Percentiles rank a stretch among this genome's conserved stretches.
Evolutionary conservation across 1,140 invertebrate species (phyloP).

Genomic region (Bactericera cockerelli): DNA sequence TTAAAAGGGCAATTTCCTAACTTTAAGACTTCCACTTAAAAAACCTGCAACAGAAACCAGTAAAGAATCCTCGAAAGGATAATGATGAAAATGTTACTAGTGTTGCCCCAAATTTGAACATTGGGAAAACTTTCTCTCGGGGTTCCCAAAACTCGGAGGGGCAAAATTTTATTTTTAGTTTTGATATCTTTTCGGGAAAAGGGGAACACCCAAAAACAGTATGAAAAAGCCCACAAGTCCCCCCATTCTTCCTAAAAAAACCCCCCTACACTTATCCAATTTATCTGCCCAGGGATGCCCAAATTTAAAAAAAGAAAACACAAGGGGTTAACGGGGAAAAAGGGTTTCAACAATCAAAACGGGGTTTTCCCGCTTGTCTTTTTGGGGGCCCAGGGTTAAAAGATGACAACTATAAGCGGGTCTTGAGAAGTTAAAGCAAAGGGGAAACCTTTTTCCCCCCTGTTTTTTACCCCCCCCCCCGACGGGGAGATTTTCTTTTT

Average conservation of each 20-base stretch:
- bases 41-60: conserved; percentile 24
- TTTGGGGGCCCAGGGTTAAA: conserved; percentile 33
- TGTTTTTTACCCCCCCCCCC: conserved; percentile 76
- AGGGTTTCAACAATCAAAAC: conserved; percentile 46
- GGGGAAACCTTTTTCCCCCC: too few relatives aligned
- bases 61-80: conserved; percentile 31
- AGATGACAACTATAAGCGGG: conserved; percentile 35
- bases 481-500: conserved; percentile 78
- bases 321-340: not conserved
- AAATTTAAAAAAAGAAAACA: conserved; percentile 20
- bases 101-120: conserved; percentile 58
- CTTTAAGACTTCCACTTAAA: conserved; percentile 40
- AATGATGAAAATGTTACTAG: conserved; percentile 50
- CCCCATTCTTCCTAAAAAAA: conserved; percentile 93
- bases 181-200: conserved; percentile 81
- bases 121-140: conserved; percentile 66
- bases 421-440: conserved; percentile 56
- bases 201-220: conserved; percentile 78
- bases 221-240: conserved; percentile 64
- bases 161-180: conserved; percentile 80
- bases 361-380: conserved; percentile 46
- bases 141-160: conserved; percentile 68
- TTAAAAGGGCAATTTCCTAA: conserved; percentile 36
- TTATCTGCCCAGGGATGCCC: conserved; percentile 45
- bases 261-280: conserved; percentile 64